Evolutionary conservation across 1,140 invertebrate genomes (phyloP).

Genomic region (Carposina sasakii): DNA sequence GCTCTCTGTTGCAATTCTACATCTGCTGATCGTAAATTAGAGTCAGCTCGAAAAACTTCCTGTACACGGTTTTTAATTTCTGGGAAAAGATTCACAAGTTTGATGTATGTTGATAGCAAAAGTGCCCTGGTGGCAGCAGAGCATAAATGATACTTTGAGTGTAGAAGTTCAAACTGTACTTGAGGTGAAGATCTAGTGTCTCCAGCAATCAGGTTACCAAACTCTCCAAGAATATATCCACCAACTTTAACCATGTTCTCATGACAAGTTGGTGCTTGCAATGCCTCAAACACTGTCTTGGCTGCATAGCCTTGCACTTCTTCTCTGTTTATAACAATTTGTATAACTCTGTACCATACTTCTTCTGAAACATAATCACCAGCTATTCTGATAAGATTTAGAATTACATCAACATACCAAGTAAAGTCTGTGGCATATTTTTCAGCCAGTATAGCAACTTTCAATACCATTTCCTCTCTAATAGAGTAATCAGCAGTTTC

Average conservation of each 20-base stretch:
- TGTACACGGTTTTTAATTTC: conserved; percentile 98
- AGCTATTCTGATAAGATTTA: conserved; percentile 99
- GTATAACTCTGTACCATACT: conserved; percentile 99
- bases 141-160: conserved; percentile 99
- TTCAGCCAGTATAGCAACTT: conserved; percentile 99
- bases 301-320: conserved; percentile 99
- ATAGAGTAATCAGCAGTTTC: conserved; percentile 99
- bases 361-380: conserved; percentile 98
- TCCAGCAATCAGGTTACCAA: conserved; percentile 99
- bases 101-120: conserved; percentile 98
- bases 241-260: conserved; percentile 99
- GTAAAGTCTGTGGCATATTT: conserved; percentile 99
- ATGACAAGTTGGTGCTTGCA: conserved; percentile 98
- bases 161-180: conserved; percentile 96
- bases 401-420: conserved; percentile 99
- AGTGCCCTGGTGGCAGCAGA: conserved; percentile 96
- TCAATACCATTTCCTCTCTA: conserved; percentile 99
- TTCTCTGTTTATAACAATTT: conserved; percentile 99
- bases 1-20: conserved; percentile 98
- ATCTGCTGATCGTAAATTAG: conserved; percentile 97
- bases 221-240: conserved; percentile 99
- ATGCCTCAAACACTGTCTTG: conserved; percentile 99
- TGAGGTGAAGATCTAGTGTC: conserved; percentile 96
- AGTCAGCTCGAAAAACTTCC: conserved; percentile 96
- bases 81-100: conserved; percentile 99